phyloP scores from a whole-genome alignment of 2,888 invertebrate genomes.

The Spisula subtruncata region DNA sequence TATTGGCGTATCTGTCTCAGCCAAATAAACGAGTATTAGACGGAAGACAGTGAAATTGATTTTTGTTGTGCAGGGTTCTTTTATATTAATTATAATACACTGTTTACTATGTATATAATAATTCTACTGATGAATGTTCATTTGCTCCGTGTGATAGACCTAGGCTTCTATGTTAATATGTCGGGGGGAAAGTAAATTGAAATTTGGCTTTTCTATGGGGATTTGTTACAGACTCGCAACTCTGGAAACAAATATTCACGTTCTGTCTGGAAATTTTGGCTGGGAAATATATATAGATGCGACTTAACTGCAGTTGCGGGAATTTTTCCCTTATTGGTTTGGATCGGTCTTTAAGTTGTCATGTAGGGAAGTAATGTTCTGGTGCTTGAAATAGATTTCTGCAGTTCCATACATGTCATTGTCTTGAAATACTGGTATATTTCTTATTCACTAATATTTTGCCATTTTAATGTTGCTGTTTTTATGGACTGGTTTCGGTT shows the following conservation, averaged over 20 bases:
- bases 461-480: background rate
- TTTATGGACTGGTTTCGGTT: background rate
- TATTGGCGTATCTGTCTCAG: background rate
- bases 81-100: slow-evolving; percentile 23
- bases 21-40: slow-evolving; percentile 2
- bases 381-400: background rate
- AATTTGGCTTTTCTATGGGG: slow-evolving; percentile 28
- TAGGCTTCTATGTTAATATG: slow-evolving; percentile 21
- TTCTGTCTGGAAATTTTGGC: slow-evolving; percentile 19
- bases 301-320: slow-evolving; percentile 18
- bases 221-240: slow-evolving; percentile 43
- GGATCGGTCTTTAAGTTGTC: background rate
- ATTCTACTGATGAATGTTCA: slow-evolving; percentile 17
- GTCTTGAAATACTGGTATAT: background rate
- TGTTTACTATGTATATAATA: slow-evolving; percentile 14
- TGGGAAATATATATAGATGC: slow-evolving; percentile 8
- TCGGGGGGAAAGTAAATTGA: slow-evolving; percentile 29
- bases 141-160: background rate
- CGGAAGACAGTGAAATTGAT: slow-evolving; percentile 21
- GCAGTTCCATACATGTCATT: background rate
- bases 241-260: slow-evolving; percentile 29
- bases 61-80: background rate
- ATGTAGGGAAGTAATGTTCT: background rate
- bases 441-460: background rate
- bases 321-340: background rate